Percentiles rank a stretch among this genome's conserved stretches.
These are phyloP conservation scores for Stegodyphus dumicola DNA, from an alignment of 1,140 invertebrate species.

Conservation along the genomic window DNA sequence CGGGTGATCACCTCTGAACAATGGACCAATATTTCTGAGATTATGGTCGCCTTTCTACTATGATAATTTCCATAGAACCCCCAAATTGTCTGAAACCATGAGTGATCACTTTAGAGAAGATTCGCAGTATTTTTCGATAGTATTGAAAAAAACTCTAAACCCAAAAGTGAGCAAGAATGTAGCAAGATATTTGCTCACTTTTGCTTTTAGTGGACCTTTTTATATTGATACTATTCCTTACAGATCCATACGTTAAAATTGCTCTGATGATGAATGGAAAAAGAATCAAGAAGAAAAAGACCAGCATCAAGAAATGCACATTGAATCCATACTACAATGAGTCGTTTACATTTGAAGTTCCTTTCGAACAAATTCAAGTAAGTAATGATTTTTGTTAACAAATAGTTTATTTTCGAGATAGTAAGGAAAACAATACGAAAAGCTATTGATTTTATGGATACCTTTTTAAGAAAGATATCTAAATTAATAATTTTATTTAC, in stretches of 20 bases:
- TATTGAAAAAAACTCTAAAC: too few relatives aligned
- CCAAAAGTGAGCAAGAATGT: too few relatives aligned
- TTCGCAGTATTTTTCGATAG: too few relatives aligned
- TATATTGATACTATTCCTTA: slow-evolving; percentile 68
- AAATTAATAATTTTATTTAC: background rate
- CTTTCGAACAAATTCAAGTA: slow-evolving; percentile 99
- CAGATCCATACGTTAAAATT: slow-evolving; percentile 99
- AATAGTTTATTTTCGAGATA: background rate
- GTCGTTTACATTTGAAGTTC: slow-evolving; percentile 99
- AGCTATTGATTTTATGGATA: background rate
- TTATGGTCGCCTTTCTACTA: too few relatives aligned
- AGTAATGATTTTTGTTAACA: background rate
- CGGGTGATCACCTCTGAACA: too few relatives aligned
- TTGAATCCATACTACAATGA: slow-evolving; percentile 99
- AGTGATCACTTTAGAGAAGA: too few relatives aligned
- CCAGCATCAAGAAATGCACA: slow-evolving; percentile 99
- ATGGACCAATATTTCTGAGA: too few relatives aligned
- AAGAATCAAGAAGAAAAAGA: slow-evolving; percentile 99
- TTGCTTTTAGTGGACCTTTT: too few relatives aligned
- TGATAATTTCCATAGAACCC: too few relatives aligned
- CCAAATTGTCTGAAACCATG: too few relatives aligned
- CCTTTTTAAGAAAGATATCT: background rate
- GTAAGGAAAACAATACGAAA: background rate
- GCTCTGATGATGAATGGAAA: slow-evolving; percentile 99
- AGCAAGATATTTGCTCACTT: too few relatives aligned